phyloP scores from a whole-genome alignment of 2,797 vertebrate genomes.

The Bryconaethiops microstoma region DNA sequence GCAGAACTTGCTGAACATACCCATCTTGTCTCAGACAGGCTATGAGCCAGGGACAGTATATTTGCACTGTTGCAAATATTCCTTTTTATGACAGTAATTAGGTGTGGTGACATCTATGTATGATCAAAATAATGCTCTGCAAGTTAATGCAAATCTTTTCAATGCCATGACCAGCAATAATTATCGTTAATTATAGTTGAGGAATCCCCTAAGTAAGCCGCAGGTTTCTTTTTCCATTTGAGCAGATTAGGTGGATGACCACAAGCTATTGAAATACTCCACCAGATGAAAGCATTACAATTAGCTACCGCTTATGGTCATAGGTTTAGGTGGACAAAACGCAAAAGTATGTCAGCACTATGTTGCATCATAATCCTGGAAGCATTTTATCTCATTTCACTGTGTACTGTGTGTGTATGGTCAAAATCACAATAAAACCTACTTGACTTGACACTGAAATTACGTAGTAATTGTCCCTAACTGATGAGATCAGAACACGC shows the following conservation, averaged over 20 bases:
- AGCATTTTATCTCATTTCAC: too few relatives aligned
- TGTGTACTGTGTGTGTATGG: too few relatives aligned
- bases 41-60: background rate
- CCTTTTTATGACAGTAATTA: background rate
- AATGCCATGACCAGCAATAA: background rate
- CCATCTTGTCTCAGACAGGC: conserved; percentile 8
- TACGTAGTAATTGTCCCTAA: background rate
- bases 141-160: background rate
- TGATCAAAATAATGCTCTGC: background rate
- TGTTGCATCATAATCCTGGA: too few relatives aligned
- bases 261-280: background rate
- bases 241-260: background rate
- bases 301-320: background rate
- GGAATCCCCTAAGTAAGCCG: background rate
- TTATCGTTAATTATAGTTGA: background rate
- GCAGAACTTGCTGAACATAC: background rate
- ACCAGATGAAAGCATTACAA: background rate
- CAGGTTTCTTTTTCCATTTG: too few relatives aligned
- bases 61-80: background rate
- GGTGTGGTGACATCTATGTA: background rate
- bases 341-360: too few relatives aligned
- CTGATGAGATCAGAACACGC: background rate
- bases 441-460: too few relatives aligned
- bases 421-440: too few relatives aligned
- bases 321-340: background rate